Conservation (phyloP, 1,140 invertebrate genomes). For the Temnothorax curvispinosus region DNA sequence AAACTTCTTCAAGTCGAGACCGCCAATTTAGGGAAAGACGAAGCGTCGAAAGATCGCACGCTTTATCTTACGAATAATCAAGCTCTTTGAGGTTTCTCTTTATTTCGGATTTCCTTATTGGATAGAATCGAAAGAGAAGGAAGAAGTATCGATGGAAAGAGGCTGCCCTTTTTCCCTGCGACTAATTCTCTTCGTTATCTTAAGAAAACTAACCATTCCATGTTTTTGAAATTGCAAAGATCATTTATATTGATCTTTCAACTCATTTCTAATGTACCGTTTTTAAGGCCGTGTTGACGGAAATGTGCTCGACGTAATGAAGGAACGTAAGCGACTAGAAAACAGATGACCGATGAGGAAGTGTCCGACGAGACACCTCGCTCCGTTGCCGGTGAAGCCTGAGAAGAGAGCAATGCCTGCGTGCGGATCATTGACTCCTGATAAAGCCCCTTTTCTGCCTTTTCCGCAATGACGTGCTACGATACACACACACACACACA, state of each 20-base stretch:
- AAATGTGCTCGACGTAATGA: slow-evolving; percentile 6
- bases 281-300: not conserved
- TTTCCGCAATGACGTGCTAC: slow-evolving; percentile 38
- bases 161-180: no score
- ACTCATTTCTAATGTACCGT: not conserved
- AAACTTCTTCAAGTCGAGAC: slow-evolving; percentile 1
- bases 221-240: not conserved
- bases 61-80: not conserved
- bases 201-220: not conserved
- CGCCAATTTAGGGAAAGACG: slow-evolving; percentile 6
- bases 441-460: slow-evolving; percentile 48
- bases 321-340: slow-evolving; percentile 14
- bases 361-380: slow-evolving; percentile 30
- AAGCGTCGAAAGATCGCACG: not conserved
- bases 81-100: slow-evolving; percentile 3
- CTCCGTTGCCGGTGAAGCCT: slow-evolving; percentile 34
- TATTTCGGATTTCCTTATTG: not conserved
- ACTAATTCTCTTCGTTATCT: not conserved
- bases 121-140: not conserved
- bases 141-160: not conserved
- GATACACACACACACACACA: slow-evolving; percentile 2
- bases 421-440: slow-evolving; percentile 53
- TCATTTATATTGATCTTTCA: not conserved
- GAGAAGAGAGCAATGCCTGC: slow-evolving; percentile 52
- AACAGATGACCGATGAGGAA: slow-evolving; percentile 48